Base-by-base conservation (phyloP, 1,140 invertebrate species). In the Meteorus sp. region DNA sequence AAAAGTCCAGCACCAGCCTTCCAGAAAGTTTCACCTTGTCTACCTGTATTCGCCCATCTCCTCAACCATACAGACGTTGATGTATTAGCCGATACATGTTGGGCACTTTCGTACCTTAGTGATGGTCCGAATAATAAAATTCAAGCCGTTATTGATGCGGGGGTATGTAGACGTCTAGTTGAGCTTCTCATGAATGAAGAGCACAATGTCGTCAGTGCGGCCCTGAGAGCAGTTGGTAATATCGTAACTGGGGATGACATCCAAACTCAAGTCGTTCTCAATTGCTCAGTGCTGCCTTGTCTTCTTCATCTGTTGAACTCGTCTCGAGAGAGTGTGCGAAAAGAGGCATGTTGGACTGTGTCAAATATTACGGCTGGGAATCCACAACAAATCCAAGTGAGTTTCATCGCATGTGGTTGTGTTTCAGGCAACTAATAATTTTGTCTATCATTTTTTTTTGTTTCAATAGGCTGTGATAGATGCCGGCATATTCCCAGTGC, bases 91-190 rank as follows among this genome's bases (percentile, higher is more conserved):
- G 97, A 99, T 82, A 87, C 95, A 4, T 98, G 95, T 77, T 99
- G 96, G 78, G 75, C 78, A 35, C 60, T 80, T n/a, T 89, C 94
- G 31, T 98, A 98, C 75, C 78, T 99, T 25, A 95, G 92, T 7
- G 96, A 99, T 80, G 96, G 96, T 41, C 94, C 96, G 25, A 98
- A 99, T 81, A 95, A 98, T 64, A 97, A 98, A 82, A 98, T 99
- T 67, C 95, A 98, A 81, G 91, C 94, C 54, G 96, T 98, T 31
- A 97, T 99, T 61, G 94, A 98, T 81, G 91, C 95, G 39, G 95
- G 95, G 2, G 95, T 99, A 31, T 97, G 94, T 74, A 82, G 94
- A 61, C 85, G 95, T 69, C 85, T 99, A 25, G 95, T 99, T 1
- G 95, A 98, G 82, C 80, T 98, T 35, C 83, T 99, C 20, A 91